Conservation (phyloP, 1,140 invertebrate species). For the Yoshiicerus persimilis region DNA sequence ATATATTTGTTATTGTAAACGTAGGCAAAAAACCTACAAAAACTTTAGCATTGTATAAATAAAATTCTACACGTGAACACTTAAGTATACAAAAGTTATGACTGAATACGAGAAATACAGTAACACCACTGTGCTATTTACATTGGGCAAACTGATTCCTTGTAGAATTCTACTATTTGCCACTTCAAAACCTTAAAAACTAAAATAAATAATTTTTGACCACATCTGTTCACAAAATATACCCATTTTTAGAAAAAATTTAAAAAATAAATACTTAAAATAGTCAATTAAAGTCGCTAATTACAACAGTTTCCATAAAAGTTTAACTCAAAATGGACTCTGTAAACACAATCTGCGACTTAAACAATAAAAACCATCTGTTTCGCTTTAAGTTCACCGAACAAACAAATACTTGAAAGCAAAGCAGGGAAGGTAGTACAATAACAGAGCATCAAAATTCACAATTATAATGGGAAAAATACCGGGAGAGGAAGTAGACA, state of each 20-base stretch:
- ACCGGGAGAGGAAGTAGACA: neutral
- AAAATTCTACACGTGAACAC: neutral
- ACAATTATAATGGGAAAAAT: neutral
- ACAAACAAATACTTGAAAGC: neutral
- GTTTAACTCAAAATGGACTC: neutral
- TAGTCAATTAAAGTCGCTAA: too few species aligned
- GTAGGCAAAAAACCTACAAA: neutral
- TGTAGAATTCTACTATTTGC: too few species aligned
- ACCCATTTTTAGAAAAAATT: too few species aligned
- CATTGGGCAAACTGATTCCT: too few species aligned
- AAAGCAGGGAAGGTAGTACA: neutral
- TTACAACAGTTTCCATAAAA: neutral
- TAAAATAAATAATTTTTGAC: too few species aligned
- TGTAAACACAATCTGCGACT: neutral
- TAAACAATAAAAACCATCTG: neutral
- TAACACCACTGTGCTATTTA: too few species aligned
- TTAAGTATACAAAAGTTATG: too few species aligned
- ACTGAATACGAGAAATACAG: too few species aligned
- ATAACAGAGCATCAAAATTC: neutral
- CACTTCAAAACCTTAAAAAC: too few species aligned
- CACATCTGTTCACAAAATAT: too few species aligned
- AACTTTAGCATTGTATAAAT: neutral
- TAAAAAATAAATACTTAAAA: too few species aligned
- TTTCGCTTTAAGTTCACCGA: neutral
- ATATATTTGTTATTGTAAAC: neutral